phyloP scores from a whole-genome alignment of 30 jellyfish, hydroid and myxozoan genomes.

The Aurelia aurita complex sp. Pacific region DNA sequence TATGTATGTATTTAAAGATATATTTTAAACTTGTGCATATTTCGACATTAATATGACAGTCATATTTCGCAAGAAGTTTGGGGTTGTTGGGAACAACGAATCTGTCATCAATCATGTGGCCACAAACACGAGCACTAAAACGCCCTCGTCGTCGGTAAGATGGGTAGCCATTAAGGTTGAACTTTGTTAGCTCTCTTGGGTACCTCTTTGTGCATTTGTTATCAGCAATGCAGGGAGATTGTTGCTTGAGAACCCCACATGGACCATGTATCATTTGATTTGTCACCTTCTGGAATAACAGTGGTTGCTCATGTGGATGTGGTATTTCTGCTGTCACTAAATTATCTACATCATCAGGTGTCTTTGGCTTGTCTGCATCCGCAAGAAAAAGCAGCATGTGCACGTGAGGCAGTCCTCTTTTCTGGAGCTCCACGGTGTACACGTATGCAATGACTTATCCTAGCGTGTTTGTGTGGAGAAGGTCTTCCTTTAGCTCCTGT shows the following conservation, averaged over 20 bases:
- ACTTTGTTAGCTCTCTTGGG: constrained; percentile 46
- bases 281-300: constrained; percentile 42
- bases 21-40: constrained; percentile 61
- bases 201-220: constrained; percentile 60
- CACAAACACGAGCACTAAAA: not conserved
- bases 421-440: constrained; percentile 62
- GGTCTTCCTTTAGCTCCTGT: constrained; percentile 39
- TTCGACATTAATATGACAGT: constrained; percentile 79
- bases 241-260: constrained; percentile 65
- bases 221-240: constrained; percentile 69
- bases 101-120: constrained; percentile 33
- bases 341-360: constrained; percentile 69
- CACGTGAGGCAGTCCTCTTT: constrained; percentile 79
- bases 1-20: constrained; percentile 43
- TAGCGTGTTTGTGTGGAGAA: constrained; percentile 30
- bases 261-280: constrained; percentile 81
- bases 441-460: constrained; percentile 51
- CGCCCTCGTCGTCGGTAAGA: constrained; percentile 35
- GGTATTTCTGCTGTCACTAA: constrained; percentile 83
- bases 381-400: constrained; percentile 65
- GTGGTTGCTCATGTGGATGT: constrained; percentile 49
- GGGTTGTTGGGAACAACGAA: constrained; percentile 82
- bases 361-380: constrained; percentile 63
- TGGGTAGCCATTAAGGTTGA: constrained; percentile 80
- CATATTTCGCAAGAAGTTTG: constrained; percentile 29